These are phyloP conservation scores for Antechinus flavipes DNA, from an alignment of 2,113 vertebrate species.

Conservation along the genomic window DNA sequence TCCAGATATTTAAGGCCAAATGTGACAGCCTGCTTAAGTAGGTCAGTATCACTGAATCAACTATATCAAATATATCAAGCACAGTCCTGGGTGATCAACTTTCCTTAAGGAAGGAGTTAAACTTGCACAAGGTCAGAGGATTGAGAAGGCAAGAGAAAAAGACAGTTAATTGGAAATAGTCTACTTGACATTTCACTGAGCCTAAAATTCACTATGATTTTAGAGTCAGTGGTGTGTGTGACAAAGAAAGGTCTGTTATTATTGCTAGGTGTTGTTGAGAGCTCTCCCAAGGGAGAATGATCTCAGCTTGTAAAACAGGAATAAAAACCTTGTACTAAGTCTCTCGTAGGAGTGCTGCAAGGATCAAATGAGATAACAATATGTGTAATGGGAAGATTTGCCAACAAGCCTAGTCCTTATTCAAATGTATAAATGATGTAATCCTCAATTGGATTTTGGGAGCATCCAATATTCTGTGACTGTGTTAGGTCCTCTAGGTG, in stretches of 20 bases:
- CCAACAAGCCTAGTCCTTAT: background rate
- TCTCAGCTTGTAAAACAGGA: background rate
- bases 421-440: background rate
- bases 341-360: background rate
- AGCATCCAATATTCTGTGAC: background rate
- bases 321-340: background rate
- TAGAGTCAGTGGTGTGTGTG: background rate
- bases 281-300: background rate
- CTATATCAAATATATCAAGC: background rate
- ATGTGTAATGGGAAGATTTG: background rate
- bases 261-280: background rate
- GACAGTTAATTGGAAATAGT: background rate
- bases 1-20: background rate
- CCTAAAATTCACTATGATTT: background rate
- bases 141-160: background rate
- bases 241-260: background rate
- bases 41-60: background rate
- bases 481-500: background rate
- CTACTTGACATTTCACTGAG: background rate
- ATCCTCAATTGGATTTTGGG: background rate
- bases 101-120: background rate
- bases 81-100: too few relatives aligned
- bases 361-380: background rate
- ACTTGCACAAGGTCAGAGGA: background rate
- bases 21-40: background rate